Base-by-base conservation (phyloP, 1,140 invertebrate species). In the Hermetia illucens region DNA sequence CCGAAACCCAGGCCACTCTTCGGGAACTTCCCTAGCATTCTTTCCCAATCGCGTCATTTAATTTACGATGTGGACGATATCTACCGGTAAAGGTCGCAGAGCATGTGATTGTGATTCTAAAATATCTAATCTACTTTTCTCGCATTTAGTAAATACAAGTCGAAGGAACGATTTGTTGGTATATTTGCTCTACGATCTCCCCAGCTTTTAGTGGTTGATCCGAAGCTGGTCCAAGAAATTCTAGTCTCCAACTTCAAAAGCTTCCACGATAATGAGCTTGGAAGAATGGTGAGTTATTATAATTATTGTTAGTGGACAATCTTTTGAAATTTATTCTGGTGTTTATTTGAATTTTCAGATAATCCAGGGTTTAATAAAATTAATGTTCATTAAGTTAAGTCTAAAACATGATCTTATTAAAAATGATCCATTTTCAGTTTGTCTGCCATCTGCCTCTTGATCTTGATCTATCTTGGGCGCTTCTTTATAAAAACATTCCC, bases 161-260 rank as follows among this genome's bases (percentile, higher is more conserved):
- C n/a, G 6, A 32, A 20, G 25, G 17, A 3, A n/a, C 32, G 36
- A 13, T 36, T 43, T 39, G 41, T 58, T 21, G 57, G 57, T 6
- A 40, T 53, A 24, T 60, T 53, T 41, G 49, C 51, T 37, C 44
- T 50, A 13, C 31, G 47, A 18, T 36, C 45, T 18, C 66, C 66
- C 0, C 42, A 41, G 12, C 34, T 69, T 12, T 43, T 68, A 8
- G 38, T 66, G 0, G 46, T 56, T 10, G 62, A 66, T 46, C 57
- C 60, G 0, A 55, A 63, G 15, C 37, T 68, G 1, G 50, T 67
- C 5, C 61, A 62, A 38, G 36, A 47, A 21, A 53, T 70, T 20
- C 32, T 65, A 1, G 47, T 66, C 2, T 61, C 58, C 36, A 57
- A 60, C 36, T 62, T 61, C 38, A 44, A 49, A 5, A 25, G 49